Evolutionary conservation across 2,797 vertebrate genomes (phyloP).

Genomic region (Morelia viridis): DNA sequence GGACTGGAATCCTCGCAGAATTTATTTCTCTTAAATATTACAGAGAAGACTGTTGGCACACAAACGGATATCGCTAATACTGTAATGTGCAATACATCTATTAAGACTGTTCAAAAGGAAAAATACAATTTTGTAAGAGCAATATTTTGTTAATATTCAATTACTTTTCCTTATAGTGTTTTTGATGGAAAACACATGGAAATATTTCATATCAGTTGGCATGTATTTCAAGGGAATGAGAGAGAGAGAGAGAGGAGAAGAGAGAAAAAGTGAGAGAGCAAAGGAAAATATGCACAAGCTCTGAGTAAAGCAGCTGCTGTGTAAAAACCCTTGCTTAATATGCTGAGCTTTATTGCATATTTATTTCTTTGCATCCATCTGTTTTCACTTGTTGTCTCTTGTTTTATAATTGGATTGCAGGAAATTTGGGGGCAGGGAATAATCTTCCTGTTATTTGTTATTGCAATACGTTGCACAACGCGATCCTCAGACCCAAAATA

Average conservation of each 20-base stretch:
- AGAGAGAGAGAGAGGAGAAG: background rate
- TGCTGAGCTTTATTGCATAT: constrained; percentile 20
- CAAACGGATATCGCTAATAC: background rate
- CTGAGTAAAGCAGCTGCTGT: constrained; percentile 22
- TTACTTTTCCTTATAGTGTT: constrained; percentile 7
- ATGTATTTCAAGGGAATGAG: background rate
- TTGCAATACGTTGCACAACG: background rate
- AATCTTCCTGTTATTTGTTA: constrained; percentile 28
- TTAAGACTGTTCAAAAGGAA: background rate
- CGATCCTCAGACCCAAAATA: constrained; percentile 18
- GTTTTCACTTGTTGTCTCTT: constrained; percentile 41
- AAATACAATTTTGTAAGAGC: background rate
- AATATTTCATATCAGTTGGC: constrained; percentile 17
- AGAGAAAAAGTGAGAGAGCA: background rate
- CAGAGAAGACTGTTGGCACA: background rate
- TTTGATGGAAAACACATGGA: constrained; percentile 18
- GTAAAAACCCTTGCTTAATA: constrained; percentile 32
- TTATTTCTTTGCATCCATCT: constrained; percentile 42
- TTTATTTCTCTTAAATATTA: background rate
- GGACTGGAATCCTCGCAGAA: background rate
- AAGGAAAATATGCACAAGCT: constrained; percentile 7
- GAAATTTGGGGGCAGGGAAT: constrained; percentile 36
- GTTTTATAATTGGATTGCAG: constrained; percentile 39
- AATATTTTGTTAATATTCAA: constrained; percentile 10
- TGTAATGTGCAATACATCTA: background rate